These are phyloP conservation scores for Odontophorus gujanensis DNA, from an alignment of 2,113 vertebrate species.

Conservation along the genomic window DNA sequence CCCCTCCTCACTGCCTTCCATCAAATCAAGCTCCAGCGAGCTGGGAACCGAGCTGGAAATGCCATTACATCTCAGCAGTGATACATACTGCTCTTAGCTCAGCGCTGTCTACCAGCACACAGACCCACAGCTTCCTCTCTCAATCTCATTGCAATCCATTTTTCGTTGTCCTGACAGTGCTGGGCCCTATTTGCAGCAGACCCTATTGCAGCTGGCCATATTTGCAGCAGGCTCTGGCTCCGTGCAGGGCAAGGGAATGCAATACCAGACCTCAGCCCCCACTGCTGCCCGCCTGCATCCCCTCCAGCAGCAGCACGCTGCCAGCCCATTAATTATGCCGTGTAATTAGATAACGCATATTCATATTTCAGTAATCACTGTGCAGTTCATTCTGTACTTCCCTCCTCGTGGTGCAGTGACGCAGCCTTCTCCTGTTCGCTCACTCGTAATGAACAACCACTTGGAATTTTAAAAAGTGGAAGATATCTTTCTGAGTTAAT, in stretches of 20 bases:
- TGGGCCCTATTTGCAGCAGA: not conserved
- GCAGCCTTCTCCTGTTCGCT: conserved; percentile 68
- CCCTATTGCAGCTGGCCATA: too few relatives aligned
- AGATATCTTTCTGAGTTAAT: conserved; percentile 88
- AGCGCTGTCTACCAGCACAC: not conserved
- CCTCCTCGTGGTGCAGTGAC: conserved; percentile 72
- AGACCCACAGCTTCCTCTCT: too few relatives aligned
- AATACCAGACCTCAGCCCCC: not conserved
- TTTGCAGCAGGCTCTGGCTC: not conserved
- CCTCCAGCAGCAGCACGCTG: not conserved
- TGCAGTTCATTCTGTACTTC: conserved; percentile 56
- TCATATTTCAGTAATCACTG: conserved; percentile 68
- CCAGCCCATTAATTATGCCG: conserved; percentile 60
- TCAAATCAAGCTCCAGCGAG: conserved; percentile 38
- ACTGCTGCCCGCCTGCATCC: rapidly evolving
- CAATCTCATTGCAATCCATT: too few relatives aligned
- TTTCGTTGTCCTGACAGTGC: not conserved
- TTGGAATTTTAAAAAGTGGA: conserved; percentile 83
- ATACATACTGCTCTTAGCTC: not conserved
- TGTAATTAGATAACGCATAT: conserved; percentile 78
- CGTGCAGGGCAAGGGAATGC: not conserved
- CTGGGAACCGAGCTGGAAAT: conserved; percentile 8
- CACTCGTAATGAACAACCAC: conserved; percentile 78
- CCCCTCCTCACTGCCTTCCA: not conserved
- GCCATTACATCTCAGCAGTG: not conserved